Evolutionary conservation across 1,140 invertebrate species (phyloP).

Genomic region (Druon quercuslanigerum): DNA sequence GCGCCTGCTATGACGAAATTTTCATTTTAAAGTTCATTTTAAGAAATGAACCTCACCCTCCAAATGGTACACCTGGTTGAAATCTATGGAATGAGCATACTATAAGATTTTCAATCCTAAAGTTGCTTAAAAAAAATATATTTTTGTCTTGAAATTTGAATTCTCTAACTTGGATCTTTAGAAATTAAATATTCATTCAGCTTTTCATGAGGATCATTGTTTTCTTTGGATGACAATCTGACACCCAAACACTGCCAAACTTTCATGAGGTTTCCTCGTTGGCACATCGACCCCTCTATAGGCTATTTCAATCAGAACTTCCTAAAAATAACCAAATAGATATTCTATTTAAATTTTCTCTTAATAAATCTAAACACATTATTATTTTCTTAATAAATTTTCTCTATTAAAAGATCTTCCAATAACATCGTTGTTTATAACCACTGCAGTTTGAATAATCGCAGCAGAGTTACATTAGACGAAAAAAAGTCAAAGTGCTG

Average conservation of each 20-base stretch:
- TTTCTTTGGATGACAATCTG: conserved; percentile 29
- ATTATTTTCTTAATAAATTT: neutral
- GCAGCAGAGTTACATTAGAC: too few species aligned
- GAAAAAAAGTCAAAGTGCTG: too few species aligned
- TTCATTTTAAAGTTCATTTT: neutral
- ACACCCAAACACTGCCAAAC: conserved; percentile 25
- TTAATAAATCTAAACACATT: conserved; percentile 12
- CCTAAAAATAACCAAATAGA: conserved; percentile 22
- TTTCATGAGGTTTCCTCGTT: conserved; percentile 21
- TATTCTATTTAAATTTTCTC: conserved; percentile 10
- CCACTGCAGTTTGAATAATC: too few species aligned
- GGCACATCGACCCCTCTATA: conserved; percentile 27
- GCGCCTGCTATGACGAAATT: neutral
- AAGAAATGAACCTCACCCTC: rapidly evolving
- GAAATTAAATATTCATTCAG: neutral
- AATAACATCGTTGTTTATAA: neutral
- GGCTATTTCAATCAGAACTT: conserved; percentile 23
- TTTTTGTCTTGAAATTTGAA: too few species aligned
- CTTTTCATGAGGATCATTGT: conserved; percentile 12
- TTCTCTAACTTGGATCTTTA: neutral
- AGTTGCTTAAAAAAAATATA: too few species aligned
- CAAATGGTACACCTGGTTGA: neutral
- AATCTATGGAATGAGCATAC: neutral
- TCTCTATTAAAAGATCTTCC: neutral
- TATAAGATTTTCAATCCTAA: neutral